Base-by-base conservation (phyloP, 2,888 invertebrate species). In the Disparrhopalites patrizii region DNA sequence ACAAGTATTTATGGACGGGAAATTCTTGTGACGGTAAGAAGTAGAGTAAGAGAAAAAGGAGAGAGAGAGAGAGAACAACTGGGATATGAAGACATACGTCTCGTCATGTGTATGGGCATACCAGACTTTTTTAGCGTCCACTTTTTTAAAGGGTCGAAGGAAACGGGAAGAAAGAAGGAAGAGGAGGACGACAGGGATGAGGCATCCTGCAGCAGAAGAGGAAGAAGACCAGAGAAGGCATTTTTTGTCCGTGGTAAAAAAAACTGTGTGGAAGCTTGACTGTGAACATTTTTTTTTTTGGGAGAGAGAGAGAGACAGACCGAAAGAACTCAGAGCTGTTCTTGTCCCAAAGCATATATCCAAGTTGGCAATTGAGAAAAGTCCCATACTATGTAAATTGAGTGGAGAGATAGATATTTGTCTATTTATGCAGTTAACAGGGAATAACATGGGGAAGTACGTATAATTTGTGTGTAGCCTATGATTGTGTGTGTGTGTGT, bases 351-450 rank as follows among this genome's bases (percentile, higher is more conserved):
- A n/a, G n/a, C n/a, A n/a, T n/a, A n/a, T n/a, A 56, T 33, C 27
- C 57, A 57, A 50, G 23, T 60, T 61, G 50, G 38, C 51, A 51
- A 51, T 61, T 27, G 23, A 51, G 33, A 36, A 38, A 47, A 47
- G 47, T 47, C 47, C 3, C 47, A 7, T 23, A 23, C 47, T 47
- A 15, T 10, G 5, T 40, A 40, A 18, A 40, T 10, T 3, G 15
- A 40, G 40, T 23, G 20, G 3, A 54, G 18, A 50, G 27, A 20
- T 43, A 36, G 36, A 50, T 51, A 61, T 61, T 61, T 61, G 61
- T 51, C 61, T 61, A 61, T 61, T 61, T 61, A 51, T 61, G 61
- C 61, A 61, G 51, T 61, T 61, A 61, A 28, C 23, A 30, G 36
- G 27, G 25, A 18, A 33, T 55, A 47, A 47, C 23, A 28, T 55